Evolutionary conservation across 2,797 vertebrate species (phyloP).

Genomic region (Pristis pectinata): DNA sequence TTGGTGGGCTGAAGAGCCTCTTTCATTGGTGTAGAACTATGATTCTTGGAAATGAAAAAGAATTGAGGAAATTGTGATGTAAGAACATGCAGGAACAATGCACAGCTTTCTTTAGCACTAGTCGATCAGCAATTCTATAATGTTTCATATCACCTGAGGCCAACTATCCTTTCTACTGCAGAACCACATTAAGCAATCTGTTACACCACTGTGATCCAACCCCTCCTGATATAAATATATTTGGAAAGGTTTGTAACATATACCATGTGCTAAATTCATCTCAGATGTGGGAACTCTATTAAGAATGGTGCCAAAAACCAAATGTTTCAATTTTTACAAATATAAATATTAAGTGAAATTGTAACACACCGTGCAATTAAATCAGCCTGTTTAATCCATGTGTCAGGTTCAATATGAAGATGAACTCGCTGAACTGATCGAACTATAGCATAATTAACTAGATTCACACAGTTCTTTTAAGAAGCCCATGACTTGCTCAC

Average conservation of each 20-base stretch:
- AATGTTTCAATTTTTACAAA: neutral
- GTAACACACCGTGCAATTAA: neutral
- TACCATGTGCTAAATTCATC: neutral
- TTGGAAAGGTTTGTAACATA: neutral
- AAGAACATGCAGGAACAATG: neutral
- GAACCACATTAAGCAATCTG: neutral
- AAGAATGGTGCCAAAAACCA: neutral
- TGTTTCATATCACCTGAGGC: neutral
- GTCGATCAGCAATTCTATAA: neutral
- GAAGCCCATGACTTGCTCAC: neutral
- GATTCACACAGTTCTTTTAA: neutral
- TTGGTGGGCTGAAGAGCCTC: too few relatives aligned
- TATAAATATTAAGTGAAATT: neutral
- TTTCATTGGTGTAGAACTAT: too few relatives aligned
- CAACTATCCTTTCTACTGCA: neutral
- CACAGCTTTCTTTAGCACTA: neutral
- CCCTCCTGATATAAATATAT: neutral
- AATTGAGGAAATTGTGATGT: neutral
- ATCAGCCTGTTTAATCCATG: neutral
- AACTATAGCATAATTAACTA: neutral
- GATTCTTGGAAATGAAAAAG: neutral
- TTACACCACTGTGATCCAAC: neutral
- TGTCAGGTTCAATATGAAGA: neutral
- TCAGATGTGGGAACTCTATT: constrained; percentile 6
- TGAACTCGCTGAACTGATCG: neutral